Evolutionary conservation across 1,140 invertebrate species (phyloP), one percentile per base, ranked within the genome.

Genomic region (Vollenhovia emeryi): DNA sequence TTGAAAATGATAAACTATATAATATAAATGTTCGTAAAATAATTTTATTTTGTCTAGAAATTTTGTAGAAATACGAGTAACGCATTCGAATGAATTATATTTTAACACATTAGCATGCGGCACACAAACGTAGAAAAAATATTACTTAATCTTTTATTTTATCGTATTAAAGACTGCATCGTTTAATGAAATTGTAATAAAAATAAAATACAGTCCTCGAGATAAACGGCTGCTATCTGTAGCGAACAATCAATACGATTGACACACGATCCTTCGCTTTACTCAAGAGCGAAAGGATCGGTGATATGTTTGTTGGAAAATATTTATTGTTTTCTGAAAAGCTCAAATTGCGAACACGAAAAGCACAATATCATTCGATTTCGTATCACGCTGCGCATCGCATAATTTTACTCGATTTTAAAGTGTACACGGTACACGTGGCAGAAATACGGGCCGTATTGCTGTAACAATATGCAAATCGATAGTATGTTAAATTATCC

Each of bases 371-470:
- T 76, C 2, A 43, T 64, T 64, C 0, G 40, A 48, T 64, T 33
- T 40, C 18, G 6, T n/a, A 30, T n/a, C 66, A 24, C 13, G n/a
- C n/a, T n/a, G n/a, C n/a, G 15, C 36, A n/a, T 48, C 11, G 68
- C 15, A 52, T 71, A 33, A 75, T 75, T 64, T 43, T 76, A 62
- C 11, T 76, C 11, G 7, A 76, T 76, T 59, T 55, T 43, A 43
- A 60, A n/a, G 24, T 2, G 13, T 15, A 43, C 18, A 30, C 8
- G 9, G 6, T 27, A 18, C 36, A 21, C 18, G 57, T 76, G 36
- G 24, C 36, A 3, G 6, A 40, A 62, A 76, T 43, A 13, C 24
- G 11, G 15, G 24, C 36, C 36, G 15, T 24, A 3, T n/a, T 75
- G 13, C 33, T 33, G 18, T 15, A 40, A 57, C 36, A 59, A 75